These are phyloP conservation scores for Sebastes kiyomatsui DNA, from an alignment of 2,797 vertebrate species.

Conservation along the genomic window DNA sequence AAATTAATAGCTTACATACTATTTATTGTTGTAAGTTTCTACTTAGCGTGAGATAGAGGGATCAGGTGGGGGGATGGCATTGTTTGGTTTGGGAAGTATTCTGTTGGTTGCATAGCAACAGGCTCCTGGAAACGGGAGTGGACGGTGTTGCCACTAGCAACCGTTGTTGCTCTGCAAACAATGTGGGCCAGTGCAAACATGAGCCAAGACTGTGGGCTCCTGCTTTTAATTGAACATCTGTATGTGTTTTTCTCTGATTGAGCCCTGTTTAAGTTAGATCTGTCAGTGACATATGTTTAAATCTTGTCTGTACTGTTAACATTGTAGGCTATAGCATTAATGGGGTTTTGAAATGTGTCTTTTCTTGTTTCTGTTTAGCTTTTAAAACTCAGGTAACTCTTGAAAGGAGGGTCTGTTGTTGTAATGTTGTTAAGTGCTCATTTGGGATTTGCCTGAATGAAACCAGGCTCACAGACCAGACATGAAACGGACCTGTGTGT, in stretches of 20 bases:
- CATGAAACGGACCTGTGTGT: slow-evolving; percentile 21
- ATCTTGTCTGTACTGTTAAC: slow-evolving; percentile 58
- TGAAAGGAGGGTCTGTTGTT: slow-evolving; percentile 34
- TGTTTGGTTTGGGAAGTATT: slow-evolving; percentile 99
- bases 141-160: slow-evolving; percentile 93
- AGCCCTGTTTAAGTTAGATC: slow-evolving; percentile 72
- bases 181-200: slow-evolving; percentile 90
- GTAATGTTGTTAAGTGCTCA: slow-evolving; percentile 48
- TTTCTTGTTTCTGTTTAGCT: slow-evolving; percentile 28
- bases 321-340: slow-evolving; percentile 28
- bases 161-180: slow-evolving; percentile 97
- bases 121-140: slow-evolving; percentile 91
- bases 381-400: slow-evolving; percentile 56
- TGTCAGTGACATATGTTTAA: slow-evolving; percentile 74
- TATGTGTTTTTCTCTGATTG: slow-evolving; percentile 88
- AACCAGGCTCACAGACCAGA: slow-evolving; percentile 38
- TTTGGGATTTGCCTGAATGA: slow-evolving; percentile 55
- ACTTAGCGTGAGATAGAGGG: slow-evolving; percentile 88
- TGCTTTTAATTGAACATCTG: slow-evolving; percentile 93
- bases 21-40: slow-evolving; percentile 90
- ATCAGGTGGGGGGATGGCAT: slow-evolving; percentile 90
- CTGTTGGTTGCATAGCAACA: slow-evolving; percentile 91
- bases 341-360: slow-evolving; percentile 16
- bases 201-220: slow-evolving; percentile 86
- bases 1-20: slow-evolving; percentile 91